Conservation (phyloP, 2,888 invertebrate genomes). For the Trachelus tabidus region DNA sequence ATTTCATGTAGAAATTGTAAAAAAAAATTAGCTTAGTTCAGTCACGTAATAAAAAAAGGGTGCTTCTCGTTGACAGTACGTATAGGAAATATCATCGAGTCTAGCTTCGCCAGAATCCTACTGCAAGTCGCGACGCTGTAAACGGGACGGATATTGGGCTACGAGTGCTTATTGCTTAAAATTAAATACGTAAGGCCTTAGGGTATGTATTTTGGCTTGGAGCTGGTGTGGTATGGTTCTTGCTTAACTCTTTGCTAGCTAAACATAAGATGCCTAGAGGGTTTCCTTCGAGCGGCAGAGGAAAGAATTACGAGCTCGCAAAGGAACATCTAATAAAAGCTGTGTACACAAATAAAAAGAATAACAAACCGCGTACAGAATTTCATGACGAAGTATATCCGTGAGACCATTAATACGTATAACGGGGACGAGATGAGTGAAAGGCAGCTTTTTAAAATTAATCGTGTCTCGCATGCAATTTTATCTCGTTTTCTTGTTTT, state of each 20-base stretch:
- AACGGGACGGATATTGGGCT: not conserved
- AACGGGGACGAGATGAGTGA: not conserved
- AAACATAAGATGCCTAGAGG: not conserved
- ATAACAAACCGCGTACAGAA: not conserved
- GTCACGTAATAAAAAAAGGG: not conserved
- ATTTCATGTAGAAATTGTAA: not conserved
- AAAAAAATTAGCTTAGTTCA: not conserved
- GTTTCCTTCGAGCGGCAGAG: not conserved
- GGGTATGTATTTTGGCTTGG: not conserved
- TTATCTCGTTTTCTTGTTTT: not conserved
- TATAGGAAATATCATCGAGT: not conserved
- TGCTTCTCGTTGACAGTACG: not conserved
- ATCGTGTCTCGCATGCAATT: not conserved
- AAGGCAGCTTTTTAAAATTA: not conserved
- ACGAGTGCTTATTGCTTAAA: not conserved
- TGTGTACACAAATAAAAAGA: not conserved
- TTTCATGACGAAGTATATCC: not conserved
- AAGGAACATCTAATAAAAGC: not conserved
- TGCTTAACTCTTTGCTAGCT: not conserved
- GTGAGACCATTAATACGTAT: not conserved
- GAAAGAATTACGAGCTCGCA: not conserved
- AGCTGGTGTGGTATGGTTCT: not conserved
- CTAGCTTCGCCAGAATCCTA: not conserved
- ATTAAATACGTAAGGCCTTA: not conserved
- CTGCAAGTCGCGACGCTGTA: not conserved